Evolutionary conservation across 2,888 invertebrate genomes (phyloP).

Genomic region (Schrankia costaestrigalis): DNA sequence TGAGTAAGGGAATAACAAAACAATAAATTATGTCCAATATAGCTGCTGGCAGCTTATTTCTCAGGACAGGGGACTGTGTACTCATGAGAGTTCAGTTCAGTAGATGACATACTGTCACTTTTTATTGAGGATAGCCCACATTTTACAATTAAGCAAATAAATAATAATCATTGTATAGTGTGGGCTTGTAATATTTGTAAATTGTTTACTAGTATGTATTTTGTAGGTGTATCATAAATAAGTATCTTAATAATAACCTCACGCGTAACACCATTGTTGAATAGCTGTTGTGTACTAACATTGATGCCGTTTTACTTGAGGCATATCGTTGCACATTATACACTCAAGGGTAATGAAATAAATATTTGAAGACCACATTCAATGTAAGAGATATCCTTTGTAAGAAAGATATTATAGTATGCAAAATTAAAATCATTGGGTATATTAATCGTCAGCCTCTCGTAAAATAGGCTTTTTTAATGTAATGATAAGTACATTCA

Average conservation of each 20-base stretch:
- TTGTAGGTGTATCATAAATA: too few species aligned
- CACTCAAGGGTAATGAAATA: too few species aligned
- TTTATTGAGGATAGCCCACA: too few species aligned
- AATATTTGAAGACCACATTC: neutral
- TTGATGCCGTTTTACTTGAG: slow-evolving; percentile 15
- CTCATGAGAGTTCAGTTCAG: slow-evolving; percentile 16
- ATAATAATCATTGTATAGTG: too few species aligned
- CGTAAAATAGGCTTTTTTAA: slow-evolving; percentile 12
- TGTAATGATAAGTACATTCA: slow-evolving; percentile 6
- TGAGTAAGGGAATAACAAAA: slow-evolving; percentile 10
- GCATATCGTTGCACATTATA: slow-evolving; percentile 5
- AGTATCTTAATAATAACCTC: too few species aligned
- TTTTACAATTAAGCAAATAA: too few species aligned
- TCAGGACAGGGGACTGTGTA: slow-evolving; percentile 7
- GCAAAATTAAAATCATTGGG: neutral
- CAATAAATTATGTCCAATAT: slow-evolving; percentile 6
- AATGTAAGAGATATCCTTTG: neutral
- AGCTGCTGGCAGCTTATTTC: slow-evolving; percentile 26
- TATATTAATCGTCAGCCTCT: slow-evolving; percentile 8
- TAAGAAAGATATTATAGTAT: neutral
- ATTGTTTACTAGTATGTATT: too few species aligned
- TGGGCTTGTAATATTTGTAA: too few species aligned
- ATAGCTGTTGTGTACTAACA: too few species aligned
- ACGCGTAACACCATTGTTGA: too few species aligned
- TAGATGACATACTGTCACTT: slow-evolving; percentile 20